These are phyloP conservation scores for Hybognathus amarus DNA, from an alignment of 2,797 vertebrate genomes.

Conservation along the genomic window DNA sequence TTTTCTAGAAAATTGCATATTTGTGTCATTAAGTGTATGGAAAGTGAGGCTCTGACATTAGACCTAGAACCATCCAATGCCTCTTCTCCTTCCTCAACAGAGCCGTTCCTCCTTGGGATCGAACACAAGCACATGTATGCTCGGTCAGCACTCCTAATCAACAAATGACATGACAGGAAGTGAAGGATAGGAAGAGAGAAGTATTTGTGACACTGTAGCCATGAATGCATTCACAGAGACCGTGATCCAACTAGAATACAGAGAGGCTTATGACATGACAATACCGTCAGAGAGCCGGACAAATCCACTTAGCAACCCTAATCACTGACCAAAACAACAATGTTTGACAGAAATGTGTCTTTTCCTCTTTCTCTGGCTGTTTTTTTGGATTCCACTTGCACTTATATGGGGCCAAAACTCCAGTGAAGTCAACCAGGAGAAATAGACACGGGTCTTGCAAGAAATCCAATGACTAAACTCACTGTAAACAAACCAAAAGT, in stretches of 20 bases:
- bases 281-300: conserved; percentile 16
- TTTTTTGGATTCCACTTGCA: neutral
- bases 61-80: neutral
- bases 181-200: conserved; percentile 39
- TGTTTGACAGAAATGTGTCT: neutral
- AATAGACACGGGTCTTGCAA: neutral
- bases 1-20: neutral
- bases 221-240: conserved; percentile 18
- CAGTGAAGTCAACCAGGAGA: neutral
- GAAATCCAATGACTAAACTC: neutral
- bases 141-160: conserved; percentile 32
- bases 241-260: conserved; percentile 45
- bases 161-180: conserved; percentile 37
- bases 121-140: neutral
- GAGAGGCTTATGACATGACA: conserved; percentile 46
- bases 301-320: conserved; percentile 40
- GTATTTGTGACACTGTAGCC: conserved; percentile 30
- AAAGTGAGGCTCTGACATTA: neutral
- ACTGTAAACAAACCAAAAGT: neutral
- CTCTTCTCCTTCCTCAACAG: neutral
- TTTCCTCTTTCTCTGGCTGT: neutral
- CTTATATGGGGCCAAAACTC: neutral
- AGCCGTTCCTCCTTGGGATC: neutral
- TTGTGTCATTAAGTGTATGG: neutral
- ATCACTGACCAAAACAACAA: conserved; percentile 28